Conservation (phyloP, 2,797 vertebrate species). For the Ambastaia sidthimunki region DNA sequence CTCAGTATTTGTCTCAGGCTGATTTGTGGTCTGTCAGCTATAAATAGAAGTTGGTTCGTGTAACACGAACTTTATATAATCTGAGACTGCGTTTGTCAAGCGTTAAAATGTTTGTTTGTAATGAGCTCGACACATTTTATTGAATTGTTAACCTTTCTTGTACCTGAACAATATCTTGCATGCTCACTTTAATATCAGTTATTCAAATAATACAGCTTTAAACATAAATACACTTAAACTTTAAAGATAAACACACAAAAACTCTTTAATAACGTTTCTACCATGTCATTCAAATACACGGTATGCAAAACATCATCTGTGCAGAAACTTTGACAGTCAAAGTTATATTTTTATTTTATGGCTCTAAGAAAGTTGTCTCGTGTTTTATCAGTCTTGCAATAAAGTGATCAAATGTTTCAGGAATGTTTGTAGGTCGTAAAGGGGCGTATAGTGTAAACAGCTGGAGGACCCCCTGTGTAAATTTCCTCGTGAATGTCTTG, state of each 20-base stretch:
- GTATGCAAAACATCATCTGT: not conserved
- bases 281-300: not conserved
- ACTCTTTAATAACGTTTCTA: not conserved
- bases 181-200: not conserved
- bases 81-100: not conserved
- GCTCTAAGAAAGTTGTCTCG: not conserved
- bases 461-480: too few relatives aligned
- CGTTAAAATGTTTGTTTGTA: not conserved
- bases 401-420: too few relatives aligned
- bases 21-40: not conserved
- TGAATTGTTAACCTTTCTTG: too few relatives aligned
- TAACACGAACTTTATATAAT: not conserved
- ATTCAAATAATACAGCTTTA: not conserved
- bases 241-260: not conserved
- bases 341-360: too few relatives aligned
- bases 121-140: not conserved
- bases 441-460: too few relatives aligned
- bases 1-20: not conserved
- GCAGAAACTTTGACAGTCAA: too few relatives aligned
- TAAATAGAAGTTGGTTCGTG: slow-evolving; percentile 17
- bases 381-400: not conserved
- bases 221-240: not conserved
- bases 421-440: too few relatives aligned
- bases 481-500: too few relatives aligned
- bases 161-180: not conserved